Conservation (phyloP, 2,113 vertebrate species). For the Aramus guarauna region DNA sequence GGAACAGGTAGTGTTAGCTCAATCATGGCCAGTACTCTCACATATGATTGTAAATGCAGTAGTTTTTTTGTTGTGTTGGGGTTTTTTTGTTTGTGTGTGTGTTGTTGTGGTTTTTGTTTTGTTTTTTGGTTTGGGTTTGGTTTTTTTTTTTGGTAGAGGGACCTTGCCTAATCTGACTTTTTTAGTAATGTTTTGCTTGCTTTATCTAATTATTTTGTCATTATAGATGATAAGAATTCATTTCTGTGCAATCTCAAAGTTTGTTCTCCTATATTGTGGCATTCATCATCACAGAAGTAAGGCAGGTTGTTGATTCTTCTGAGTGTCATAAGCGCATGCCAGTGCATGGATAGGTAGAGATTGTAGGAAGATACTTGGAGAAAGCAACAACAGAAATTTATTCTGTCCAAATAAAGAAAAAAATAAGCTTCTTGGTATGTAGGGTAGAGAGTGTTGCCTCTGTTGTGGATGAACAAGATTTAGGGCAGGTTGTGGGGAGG, state of each 20-base stretch:
- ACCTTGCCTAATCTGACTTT: background rate
- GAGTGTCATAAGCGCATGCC: background rate
- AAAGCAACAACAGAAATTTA: background rate
- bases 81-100: too few relatives aligned
- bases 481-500: background rate
- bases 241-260: background rate
- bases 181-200: background rate
- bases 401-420: background rate
- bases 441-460: background rate
- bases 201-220: background rate
- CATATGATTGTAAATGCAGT: background rate
- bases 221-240: background rate
- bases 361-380: background rate
- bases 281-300: background rate
- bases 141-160: too few relatives aligned
- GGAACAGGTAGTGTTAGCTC: background rate
- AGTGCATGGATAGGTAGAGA: background rate
- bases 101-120: too few relatives aligned
- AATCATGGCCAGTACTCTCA: background rate
- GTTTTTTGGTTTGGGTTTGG: too few relatives aligned
- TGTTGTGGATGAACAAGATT: background rate
- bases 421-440: background rate
- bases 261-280: background rate
- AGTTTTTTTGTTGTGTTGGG: too few relatives aligned
- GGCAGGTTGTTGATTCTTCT: background rate